Conservation (phyloP, 2,888 invertebrate species). For the Acronicta leporina region DNA sequence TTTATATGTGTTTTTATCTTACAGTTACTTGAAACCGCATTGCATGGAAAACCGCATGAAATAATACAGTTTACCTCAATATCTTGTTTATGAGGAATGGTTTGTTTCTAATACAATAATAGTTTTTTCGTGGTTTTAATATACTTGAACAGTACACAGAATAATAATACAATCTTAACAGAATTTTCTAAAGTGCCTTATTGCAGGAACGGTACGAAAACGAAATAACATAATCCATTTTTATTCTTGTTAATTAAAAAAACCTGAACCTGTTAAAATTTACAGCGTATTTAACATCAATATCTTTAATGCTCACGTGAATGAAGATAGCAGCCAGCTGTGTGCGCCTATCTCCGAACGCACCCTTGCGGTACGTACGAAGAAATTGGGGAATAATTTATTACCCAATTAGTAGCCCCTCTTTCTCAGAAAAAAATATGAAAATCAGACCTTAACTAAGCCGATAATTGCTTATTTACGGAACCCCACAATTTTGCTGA, state of each 20-base stretch:
- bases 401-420: constrained; percentile 74
- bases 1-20: constrained; percentile 21
- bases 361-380: constrained; percentile 63
- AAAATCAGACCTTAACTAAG: constrained; percentile 67
- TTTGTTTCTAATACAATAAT: constrained; percentile 28
- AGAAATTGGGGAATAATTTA: constrained; percentile 75
- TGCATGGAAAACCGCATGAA: constrained; percentile 40
- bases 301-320: constrained; percentile 19
- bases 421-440: constrained; percentile 67
- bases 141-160: too few relatives aligned
- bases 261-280: constrained; percentile 5
- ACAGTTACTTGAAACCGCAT: constrained; percentile 35
- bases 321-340: constrained; percentile 54
- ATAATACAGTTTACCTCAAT: constrained; percentile 34
- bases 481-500: constrained; percentile 41
- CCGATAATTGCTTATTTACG: constrained; percentile 80
- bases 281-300: constrained; percentile 7
- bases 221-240: background rate
- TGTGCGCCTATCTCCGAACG: constrained; percentile 58
- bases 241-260: too few relatives aligned
- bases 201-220: too few relatives aligned
- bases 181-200: too few relatives aligned
- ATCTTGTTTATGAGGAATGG: constrained; percentile 14
- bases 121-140: too few relatives aligned
- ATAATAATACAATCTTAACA: too few relatives aligned